These are phyloP conservation scores for Spinus olivaceus DNA, from an alignment of 2,797 vertebrate species.

Conservation along the genomic window DNA sequence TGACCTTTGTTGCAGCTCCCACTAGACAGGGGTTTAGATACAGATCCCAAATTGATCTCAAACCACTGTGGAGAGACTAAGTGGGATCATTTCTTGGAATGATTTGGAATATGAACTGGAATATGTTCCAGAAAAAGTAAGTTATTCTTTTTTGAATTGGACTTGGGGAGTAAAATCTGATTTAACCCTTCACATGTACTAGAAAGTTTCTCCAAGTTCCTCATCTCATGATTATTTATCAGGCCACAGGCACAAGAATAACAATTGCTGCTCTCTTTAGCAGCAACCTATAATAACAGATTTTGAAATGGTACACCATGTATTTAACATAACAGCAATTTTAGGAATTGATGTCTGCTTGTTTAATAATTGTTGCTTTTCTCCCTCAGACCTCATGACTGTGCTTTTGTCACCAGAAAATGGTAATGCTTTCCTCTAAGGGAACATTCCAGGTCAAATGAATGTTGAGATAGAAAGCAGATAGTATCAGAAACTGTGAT, in stretches of 20 bases:
- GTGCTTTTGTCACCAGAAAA: slow-evolving; percentile 6
- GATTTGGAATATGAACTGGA: neutral
- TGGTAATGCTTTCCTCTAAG: neutral
- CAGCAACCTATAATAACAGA: neutral
- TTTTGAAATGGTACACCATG: neutral
- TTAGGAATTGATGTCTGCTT: neutral
- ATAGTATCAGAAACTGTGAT: neutral
- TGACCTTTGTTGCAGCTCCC: neutral
- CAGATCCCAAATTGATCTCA: neutral
- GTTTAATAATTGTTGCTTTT: slow-evolving; percentile 32
- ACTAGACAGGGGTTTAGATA: neutral
- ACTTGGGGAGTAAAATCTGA: neutral
- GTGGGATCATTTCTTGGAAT: neutral
- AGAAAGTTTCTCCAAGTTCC: neutral
- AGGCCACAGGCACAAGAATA: slow-evolving; percentile 58
- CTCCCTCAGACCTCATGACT: neutral
- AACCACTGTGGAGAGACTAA: neutral
- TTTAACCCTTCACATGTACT: neutral
- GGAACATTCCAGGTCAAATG: slow-evolving; percentile 21
- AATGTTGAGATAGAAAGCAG: neutral
- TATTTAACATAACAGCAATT: neutral
- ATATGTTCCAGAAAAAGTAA: neutral
- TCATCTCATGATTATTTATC: slow-evolving; percentile 48
- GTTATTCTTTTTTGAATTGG: neutral
- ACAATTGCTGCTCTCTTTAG: slow-evolving; percentile 14